A percentile compares a stretch with the other conserved stretches of the same genome.
These are phyloP conservation scores for Monopterus albus DNA, from an alignment of 2,113 vertebrate species.

Conservation along the genomic window DNA sequence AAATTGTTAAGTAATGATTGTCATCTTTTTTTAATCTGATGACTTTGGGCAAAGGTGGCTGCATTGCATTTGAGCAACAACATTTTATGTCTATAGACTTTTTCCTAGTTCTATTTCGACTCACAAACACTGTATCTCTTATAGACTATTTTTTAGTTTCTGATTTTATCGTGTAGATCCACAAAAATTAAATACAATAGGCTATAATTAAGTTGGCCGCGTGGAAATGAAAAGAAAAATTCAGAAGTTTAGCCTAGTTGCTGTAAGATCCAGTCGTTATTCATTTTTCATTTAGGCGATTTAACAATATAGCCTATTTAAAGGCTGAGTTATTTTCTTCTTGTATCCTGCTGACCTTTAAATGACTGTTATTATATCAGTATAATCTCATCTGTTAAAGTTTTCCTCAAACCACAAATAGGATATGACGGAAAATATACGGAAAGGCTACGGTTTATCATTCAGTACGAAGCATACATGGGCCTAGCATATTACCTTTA, in stretches of 20 bases:
- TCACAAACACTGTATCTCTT: too few species aligned
- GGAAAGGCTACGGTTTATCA: background rate
- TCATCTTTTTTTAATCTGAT: background rate
- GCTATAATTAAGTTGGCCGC: background rate
- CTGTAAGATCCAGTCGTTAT: background rate
- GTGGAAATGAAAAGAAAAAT: background rate
- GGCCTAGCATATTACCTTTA: too few species aligned
- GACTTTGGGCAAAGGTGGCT: too few species aligned
- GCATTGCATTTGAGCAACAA: too few species aligned
- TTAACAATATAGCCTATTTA: background rate
- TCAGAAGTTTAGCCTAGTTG: background rate
- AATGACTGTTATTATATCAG: too few species aligned
- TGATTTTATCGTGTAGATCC: too few species aligned
- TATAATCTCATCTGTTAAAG: too few species aligned
- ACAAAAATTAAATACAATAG: too few species aligned
- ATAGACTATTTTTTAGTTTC: too few species aligned
- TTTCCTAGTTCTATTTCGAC: too few species aligned
- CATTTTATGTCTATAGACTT: too few species aligned
- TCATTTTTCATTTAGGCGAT: background rate
- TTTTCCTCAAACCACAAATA: background rate
- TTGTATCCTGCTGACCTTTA: background rate
- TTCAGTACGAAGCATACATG: too few species aligned
- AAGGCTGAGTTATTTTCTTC: background rate
- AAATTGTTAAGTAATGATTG: background rate
- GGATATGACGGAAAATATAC: background rate